These are phyloP conservation scores for Drosophila neocordata DNA, from an alignment of 1,140 invertebrate species.

Conservation along the genomic window DNA sequence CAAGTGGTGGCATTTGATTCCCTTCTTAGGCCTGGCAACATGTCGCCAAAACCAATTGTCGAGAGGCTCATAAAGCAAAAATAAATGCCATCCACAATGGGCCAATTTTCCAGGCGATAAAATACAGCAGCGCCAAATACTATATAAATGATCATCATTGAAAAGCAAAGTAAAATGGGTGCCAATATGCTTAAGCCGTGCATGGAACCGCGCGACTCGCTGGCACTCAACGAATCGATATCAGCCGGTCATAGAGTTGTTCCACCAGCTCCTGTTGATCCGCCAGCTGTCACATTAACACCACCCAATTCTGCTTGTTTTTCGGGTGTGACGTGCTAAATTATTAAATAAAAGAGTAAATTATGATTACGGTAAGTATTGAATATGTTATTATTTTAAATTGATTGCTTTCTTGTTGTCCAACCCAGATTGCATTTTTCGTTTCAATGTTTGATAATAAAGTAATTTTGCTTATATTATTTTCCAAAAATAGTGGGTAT, in stretches of 20 bases:
- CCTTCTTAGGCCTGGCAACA: slow-evolving; percentile 90
- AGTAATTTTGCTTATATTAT: no score
- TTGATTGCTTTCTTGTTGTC: no score
- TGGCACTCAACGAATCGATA: slow-evolving; percentile 88
- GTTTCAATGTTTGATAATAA: no score
- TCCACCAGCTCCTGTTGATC: neutral
- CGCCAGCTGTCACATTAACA: slow-evolving; percentile 61
- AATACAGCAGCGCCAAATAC: slow-evolving; percentile 94
- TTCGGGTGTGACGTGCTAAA: slow-evolving; percentile 84
- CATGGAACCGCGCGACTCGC: slow-evolving; percentile 89
- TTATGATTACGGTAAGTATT: no score
- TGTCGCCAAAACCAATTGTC: slow-evolving; percentile 96
- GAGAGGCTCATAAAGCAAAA: slow-evolving; percentile 97
- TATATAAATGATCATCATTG: slow-evolving; percentile 92
- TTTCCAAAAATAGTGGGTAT: no score
- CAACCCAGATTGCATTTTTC: no score
- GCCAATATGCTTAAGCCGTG: slow-evolving; percentile 90
- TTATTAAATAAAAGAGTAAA: no score
- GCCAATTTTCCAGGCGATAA: slow-evolving; percentile 93
- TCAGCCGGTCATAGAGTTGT: slow-evolving; percentile 68
- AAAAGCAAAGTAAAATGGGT: slow-evolving; percentile 89
- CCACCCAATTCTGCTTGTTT: slow-evolving; percentile 83
- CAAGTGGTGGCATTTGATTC: slow-evolving; percentile 87
- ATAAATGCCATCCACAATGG: slow-evolving; percentile 94
- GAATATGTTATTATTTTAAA: no score